Base-by-base conservation (phyloP, 1,140 invertebrate genomes). In the Drosophila kanapiae region DNA sequence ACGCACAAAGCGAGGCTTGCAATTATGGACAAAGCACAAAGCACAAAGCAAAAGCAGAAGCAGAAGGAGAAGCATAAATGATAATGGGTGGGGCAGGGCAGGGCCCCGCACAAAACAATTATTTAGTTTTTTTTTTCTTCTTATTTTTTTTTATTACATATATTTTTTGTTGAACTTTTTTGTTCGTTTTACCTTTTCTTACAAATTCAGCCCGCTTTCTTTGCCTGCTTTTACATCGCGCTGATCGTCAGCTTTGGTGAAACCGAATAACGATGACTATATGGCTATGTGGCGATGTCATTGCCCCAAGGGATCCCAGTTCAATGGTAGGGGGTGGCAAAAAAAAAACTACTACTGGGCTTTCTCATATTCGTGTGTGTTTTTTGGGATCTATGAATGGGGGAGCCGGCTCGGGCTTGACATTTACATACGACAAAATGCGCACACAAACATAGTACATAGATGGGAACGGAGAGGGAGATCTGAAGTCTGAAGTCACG, bases 121-220 rank as follows among this genome's bases (percentile, higher is more conserved):
- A 85, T 59, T 78, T 74, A 62, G 49, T 78, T 75, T 78, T 85
- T 75, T 69, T 29, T 54, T 23, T 3, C 23, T n/a, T n/a, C 31
- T 31, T 6, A 7, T 51, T 42, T 62, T 23, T 59, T 57, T 33
- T 51, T 67, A 16, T 76, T 57, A 14, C 35, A 38, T 33, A 45
- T 58, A 45, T 58, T 57, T 56, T 74, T 68, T 54, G 53, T 38
- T 54, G 35, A 59, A 56, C 48, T 77, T 77, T 74, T 65, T 80
- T 58, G 37, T 75, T 4, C 62, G 64, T 74, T 76, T 76, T 79
- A 70, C 59, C 62, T 62, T 83, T 75, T 83, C 69, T 47, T 82
- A 76, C 62, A 69, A 85, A 84, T 81, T 84, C 78, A 81, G 68
- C 80, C 75, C 83, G 80, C 83, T 86, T 86, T 86, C 83, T 86